Evolutionary conservation across 2,797 vertebrate genomes (phyloP).

Genomic region (Takifugu ocellatus): DNA sequence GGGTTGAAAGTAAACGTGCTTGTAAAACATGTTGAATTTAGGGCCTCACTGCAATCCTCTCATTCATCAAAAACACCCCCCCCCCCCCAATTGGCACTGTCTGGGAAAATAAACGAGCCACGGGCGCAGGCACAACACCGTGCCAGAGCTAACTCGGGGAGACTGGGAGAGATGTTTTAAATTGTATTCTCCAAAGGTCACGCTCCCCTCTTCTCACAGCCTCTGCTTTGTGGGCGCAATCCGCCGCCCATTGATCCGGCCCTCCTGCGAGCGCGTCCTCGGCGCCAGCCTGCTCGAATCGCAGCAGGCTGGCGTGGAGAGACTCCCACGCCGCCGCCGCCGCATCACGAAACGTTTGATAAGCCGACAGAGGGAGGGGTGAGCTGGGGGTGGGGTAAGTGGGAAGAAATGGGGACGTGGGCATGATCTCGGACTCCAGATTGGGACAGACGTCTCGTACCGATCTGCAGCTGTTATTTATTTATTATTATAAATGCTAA

Average conservation of each 20-base stretch:
- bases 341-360: slow-evolving; percentile 62
- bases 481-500: slow-evolving; percentile 58
- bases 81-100: slow-evolving; percentile 72
- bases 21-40: slow-evolving; percentile 62
- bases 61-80: slow-evolving; percentile 37
- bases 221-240: slow-evolving; percentile 73
- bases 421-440: slow-evolving; percentile 68
- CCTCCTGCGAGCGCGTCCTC: slow-evolving; percentile 61
- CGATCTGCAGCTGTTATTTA: slow-evolving; percentile 45
- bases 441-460: slow-evolving; percentile 45
- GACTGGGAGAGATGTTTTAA: slow-evolving; percentile 69
- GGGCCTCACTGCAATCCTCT: slow-evolving; percentile 41
- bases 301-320: slow-evolving; percentile 51
- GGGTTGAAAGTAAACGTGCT: slow-evolving; percentile 43
- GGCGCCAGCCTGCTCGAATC: slow-evolving; percentile 59
- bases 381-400: slow-evolving; percentile 28
- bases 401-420: slow-evolving; percentile 40
- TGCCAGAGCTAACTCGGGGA: slow-evolving; percentile 73
- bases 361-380: slow-evolving; percentile 41
- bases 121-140: slow-evolving; percentile 63
- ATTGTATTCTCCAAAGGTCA: slow-evolving; percentile 81
- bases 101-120: slow-evolving; percentile 77
- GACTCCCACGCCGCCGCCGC: slow-evolving; percentile 46
- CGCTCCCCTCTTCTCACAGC: slow-evolving; percentile 72
- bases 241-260: slow-evolving; percentile 72